Evolutionary conservation across 2,888 invertebrate species (phyloP).

Genomic region (Chromoteleia sp.): DNA sequence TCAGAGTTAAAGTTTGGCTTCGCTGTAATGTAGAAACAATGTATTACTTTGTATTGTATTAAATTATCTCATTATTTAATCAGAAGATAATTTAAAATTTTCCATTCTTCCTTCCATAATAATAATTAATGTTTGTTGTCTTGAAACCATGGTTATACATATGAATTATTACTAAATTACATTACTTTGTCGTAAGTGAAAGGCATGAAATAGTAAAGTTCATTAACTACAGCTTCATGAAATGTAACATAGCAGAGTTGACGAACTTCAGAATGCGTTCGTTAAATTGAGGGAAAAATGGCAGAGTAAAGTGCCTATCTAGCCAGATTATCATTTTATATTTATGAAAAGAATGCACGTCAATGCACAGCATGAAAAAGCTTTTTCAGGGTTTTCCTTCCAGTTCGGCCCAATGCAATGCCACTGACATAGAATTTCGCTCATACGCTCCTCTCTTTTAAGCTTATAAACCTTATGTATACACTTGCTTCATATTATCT

Average conservation of each 20-base stretch:
- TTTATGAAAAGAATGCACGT: slow-evolving; percentile 62
- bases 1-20: too few relatives aligned
- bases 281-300: slow-evolving; percentile 50
- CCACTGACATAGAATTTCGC: slow-evolving; percentile 28
- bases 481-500: slow-evolving; percentile 28
- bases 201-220: slow-evolving; percentile 41
- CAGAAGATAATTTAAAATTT: neutral
- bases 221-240: slow-evolving; percentile 26
- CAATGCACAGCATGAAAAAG: slow-evolving; percentile 59
- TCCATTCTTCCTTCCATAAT: neutral
- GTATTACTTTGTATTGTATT: too few relatives aligned
- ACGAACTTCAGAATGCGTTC: slow-evolving; percentile 45
- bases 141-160: neutral
- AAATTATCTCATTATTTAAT: neutral
- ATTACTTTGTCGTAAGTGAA: slow-evolving; percentile 14
- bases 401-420: slow-evolving; percentile 42
- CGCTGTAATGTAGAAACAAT: too few relatives aligned
- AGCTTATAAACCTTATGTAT: slow-evolving; percentile 39
- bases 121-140: neutral
- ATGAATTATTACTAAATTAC: slow-evolving; percentile 27
- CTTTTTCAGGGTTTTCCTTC: slow-evolving; percentile 49
- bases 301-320: slow-evolving; percentile 53
- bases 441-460: slow-evolving; percentile 28
- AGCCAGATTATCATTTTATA: slow-evolving; percentile 59
- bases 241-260: slow-evolving; percentile 14